Evolutionary conservation across 2,888 invertebrate species (phyloP), one percentile per base, ranked within the genome.

Genomic region (Meiosimyza decipiens): DNA sequence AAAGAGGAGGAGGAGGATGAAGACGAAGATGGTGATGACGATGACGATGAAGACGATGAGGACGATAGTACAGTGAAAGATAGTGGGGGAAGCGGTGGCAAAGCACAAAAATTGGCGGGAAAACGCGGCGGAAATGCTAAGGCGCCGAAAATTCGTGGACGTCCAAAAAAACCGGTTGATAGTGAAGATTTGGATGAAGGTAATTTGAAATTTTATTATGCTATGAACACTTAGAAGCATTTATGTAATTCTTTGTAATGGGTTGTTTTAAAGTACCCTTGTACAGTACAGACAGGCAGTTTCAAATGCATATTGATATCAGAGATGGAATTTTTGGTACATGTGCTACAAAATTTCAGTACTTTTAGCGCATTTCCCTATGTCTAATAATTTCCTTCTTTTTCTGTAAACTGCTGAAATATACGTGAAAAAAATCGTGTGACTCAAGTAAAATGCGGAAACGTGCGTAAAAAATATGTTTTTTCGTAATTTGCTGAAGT

Each of bases 141-240:
- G 52, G 67, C 73, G 67, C 66, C 71, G 33, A 76, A 74, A 49
- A 22, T 74, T 1, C 52, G 77, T n/a, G 81, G 81, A 5, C 74
- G 81, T 22, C 83, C 81, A 11, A 73, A 69, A 16, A 81, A 81
- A 74, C 77, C 76, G 40, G 78, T 77, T 40, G 70, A 75, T 12
- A 83, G 83, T 59, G 82, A 81, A 15, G 78, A 78, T 13, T 80
- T 79, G 2, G 78, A 82, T 77, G 77, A 78, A 59, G 74, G 77
- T 78, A 72, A 76, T 75, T 72, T 71, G 50, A 64, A n/a, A 28
- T 28, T 28, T 28, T 18, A 50, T 9, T 50, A 54, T 49, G 40
- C 33, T 64, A 49, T 50, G 50, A 66, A 50, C 3, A 33, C 12
- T 55, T 63, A 18, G 47, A n/a, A 52, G 52, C 52, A 12, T 11